Evolutionary conservation across 1,140 invertebrate species (phyloP), one percentile per base, ranked within the genome.

Genomic region (Aplysia californica): DNA sequence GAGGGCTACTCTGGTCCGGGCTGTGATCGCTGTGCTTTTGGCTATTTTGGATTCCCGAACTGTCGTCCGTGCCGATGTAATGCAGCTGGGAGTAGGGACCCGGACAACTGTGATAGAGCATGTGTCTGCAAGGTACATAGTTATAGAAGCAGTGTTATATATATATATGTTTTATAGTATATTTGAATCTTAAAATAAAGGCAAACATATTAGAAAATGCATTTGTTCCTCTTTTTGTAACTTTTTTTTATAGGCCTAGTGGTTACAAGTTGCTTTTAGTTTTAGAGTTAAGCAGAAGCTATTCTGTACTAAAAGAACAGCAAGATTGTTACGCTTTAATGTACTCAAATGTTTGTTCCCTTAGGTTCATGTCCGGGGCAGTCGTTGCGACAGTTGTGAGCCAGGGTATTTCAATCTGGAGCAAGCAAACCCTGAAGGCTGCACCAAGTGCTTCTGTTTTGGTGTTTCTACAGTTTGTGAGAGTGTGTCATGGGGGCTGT

Each of bases 21-120:
- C 10, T 90, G 89, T 84, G 82, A 81, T 20, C 33, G 76, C 31
- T 90, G 89, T 84, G 86, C 85, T 3, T 75, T 70, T 81, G 97
- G 98, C 0, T 98, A 98, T 90, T 98, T 95, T 85, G 96, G 94
- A 68, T 98, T 95, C 90, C 98, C 98, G 0, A 91, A 95, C 41
- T 89, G 88, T 81, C 80, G 82, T 44, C 86, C 81, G 21, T 89
- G 88, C 66, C 85, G 82, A 0, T 89, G 88, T 82, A 84, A 83
- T 66, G 64, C 73, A 44, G 83, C 82, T 5, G 88, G 88, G 5
- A 88, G 83, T 77, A 33, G 80, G 15, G 84, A 86, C 56, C 74
- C 82, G n/a, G 79, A 80, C 15, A 73, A 76, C 55, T 89, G 88
- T 82, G 79, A 83, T 35, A 78, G 83, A 39, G 71, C 72, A 31